Evolutionary conservation across 2,113 vertebrate genomes (phyloP).

Genomic region (Speoplatyrhinus poulsoni): DNA sequence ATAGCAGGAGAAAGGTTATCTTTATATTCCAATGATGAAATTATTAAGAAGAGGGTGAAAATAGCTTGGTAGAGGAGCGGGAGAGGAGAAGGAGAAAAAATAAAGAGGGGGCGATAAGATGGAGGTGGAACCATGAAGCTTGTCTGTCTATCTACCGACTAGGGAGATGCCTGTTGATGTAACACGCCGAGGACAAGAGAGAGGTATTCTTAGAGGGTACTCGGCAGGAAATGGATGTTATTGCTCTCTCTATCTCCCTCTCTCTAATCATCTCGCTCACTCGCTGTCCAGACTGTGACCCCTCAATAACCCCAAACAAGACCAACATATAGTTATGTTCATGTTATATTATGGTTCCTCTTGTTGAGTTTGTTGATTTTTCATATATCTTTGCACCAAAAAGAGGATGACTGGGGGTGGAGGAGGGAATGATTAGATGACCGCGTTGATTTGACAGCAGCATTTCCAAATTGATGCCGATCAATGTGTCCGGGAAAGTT

Average conservation of each 20-base stretch:
- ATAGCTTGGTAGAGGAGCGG: slow-evolving; percentile 8
- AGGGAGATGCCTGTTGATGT: not conserved
- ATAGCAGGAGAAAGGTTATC: slow-evolving; percentile 17
- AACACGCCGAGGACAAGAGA: slow-evolving; percentile 1
- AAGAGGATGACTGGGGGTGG: too few relatives aligned
- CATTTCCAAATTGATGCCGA: too few relatives aligned
- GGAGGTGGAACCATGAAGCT: not conserved
- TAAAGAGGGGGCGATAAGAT: not conserved
- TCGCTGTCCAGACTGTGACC: slow-evolving; percentile 39
- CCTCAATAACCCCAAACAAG: slow-evolving; percentile 47
- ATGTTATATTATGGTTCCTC: too few relatives aligned
- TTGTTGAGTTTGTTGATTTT: too few relatives aligned
- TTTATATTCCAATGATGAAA: slow-evolving; percentile 23
- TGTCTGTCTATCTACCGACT: not conserved
- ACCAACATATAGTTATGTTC: too few relatives aligned
- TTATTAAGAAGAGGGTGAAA: slow-evolving; percentile 8
- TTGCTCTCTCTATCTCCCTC: slow-evolving; percentile 2
- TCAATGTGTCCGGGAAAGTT: too few relatives aligned
- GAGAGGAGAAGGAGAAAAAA: not conserved
- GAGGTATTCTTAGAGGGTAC: slow-evolving; percentile 20
- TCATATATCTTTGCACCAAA: too few relatives aligned
- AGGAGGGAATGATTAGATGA: too few relatives aligned
- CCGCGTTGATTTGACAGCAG: too few relatives aligned
- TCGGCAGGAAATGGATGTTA: not conserved
- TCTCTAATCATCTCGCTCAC: slow-evolving; percentile 16